These are phyloP conservation scores for Bufo bufo DNA, from an alignment of 2,113 vertebrate species.

Conservation along the genomic window DNA sequence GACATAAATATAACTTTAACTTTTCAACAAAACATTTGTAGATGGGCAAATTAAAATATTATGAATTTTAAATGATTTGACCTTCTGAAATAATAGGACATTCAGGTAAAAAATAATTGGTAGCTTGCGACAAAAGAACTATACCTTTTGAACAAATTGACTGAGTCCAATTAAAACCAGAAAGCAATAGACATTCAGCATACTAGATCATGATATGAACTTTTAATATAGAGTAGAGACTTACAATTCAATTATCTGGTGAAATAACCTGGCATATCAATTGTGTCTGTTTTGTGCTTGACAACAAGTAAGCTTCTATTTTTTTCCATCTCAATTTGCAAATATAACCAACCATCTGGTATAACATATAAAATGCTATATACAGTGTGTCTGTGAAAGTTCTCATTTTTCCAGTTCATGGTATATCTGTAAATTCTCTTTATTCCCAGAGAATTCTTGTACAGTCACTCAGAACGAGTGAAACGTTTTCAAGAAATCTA, in stretches of 20 bases:
- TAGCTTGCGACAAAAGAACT: conserved; percentile 46
- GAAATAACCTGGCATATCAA: conserved; percentile 29
- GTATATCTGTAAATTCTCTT: no score
- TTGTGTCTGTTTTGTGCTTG: conserved; percentile 6
- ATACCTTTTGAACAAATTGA: conserved; percentile 49
- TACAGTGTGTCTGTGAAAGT: no score
- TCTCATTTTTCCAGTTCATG: no score
- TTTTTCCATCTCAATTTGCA: background rate
- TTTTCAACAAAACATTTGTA: background rate
- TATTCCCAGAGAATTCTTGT: no score
- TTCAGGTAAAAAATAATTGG: conserved; percentile 54
- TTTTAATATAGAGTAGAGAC: conserved; percentile 48
- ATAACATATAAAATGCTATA: background rate
- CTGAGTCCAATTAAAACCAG: conserved; percentile 53
- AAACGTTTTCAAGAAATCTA: no score
- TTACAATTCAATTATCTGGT: conserved; percentile 49
- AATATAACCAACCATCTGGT: background rate
- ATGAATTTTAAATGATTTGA: conserved; percentile 52
- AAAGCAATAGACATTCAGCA: conserved; percentile 47
- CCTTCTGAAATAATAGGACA: conserved; percentile 43
- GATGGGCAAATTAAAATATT: conserved; percentile 48
- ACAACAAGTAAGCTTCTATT: background rate
- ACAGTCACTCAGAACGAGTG: no score
- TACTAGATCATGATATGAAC: conserved; percentile 47
- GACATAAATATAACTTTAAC: conserved; percentile 31